Conservation (phyloP, 2,888 invertebrate species). For the Galeopsomyia nigrocyanea region DNA sequence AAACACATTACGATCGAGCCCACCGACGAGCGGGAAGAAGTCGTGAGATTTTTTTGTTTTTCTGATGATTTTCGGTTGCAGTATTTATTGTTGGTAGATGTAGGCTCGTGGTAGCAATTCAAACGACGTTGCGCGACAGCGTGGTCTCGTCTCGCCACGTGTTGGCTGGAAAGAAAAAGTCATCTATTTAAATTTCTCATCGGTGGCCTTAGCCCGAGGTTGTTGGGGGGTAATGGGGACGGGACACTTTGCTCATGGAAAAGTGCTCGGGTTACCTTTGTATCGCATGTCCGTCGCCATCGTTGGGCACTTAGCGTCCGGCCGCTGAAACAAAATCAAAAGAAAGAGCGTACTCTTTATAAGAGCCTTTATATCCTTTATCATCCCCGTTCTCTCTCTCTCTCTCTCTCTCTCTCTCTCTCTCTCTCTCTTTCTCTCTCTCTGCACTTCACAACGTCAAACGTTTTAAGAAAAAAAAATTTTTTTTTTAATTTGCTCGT, state of each 20-base stretch:
- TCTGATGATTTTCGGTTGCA: no score
- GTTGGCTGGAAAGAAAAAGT: conserved; percentile 66
- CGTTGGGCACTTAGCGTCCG: conserved; percentile 79
- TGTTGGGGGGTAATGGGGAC: conserved; percentile 13
- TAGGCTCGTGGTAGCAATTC: conserved; percentile 46
- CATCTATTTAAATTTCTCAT: conserved; percentile 62
- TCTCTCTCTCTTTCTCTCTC: no score
- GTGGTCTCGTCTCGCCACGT: conserved; percentile 65
- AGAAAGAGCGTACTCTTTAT: no score
- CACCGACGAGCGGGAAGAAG: no score
- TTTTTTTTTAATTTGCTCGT: neutral
- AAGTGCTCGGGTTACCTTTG: conserved; percentile 74
- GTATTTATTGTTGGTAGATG: neutral
- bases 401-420: no score
- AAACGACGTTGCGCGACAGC: conserved; percentile 62
- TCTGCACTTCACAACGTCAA: neutral
- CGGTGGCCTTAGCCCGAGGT: conserved; percentile 53
- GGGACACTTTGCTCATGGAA: conserved; percentile 35
- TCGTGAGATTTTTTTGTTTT: neutral
- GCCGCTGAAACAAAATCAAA: conserved; percentile 50
- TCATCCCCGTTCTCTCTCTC: no score
- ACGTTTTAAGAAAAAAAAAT: neutral
- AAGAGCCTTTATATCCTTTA: no score
- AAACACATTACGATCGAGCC: neutral
- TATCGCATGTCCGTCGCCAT: conserved; percentile 93